Evolutionary conservation across 2,113 vertebrate species (phyloP).

Genomic region (Galemys pyrenaicus): DNA sequence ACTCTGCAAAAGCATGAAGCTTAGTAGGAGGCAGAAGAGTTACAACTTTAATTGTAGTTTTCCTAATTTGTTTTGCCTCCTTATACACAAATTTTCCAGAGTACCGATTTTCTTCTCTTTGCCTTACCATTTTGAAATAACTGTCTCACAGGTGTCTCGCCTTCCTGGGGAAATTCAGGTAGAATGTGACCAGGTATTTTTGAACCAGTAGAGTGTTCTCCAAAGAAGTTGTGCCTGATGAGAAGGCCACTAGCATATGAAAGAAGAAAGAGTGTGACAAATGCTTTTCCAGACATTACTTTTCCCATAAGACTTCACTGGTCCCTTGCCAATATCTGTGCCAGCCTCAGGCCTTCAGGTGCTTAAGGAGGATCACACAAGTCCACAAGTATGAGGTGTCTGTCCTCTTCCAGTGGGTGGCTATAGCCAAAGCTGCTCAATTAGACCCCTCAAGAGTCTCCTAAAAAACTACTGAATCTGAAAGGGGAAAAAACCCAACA

Average conservation of each 20-base stretch:
- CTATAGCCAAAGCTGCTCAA: slow-evolving; percentile 65
- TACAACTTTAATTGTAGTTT: neutral
- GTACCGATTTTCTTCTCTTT: neutral
- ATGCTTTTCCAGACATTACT: neutral
- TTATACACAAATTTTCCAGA: neutral
- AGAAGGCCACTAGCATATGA: neutral
- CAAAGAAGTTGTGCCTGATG: neutral
- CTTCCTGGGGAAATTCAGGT: neutral
- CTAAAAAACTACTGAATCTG: slow-evolving; percentile 61
- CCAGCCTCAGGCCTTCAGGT: neutral
- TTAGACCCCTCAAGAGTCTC: slow-evolving; percentile 39
- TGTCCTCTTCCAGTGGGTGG: neutral
- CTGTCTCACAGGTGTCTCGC: accelerated
- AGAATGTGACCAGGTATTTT: neutral
- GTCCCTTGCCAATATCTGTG: slow-evolving; percentile 42
- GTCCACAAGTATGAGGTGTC: neutral
- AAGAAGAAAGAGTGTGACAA: neutral
- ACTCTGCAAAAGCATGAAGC: neutral
- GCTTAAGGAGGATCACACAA: neutral
- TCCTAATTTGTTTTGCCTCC: neutral
- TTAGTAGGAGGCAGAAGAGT: neutral
- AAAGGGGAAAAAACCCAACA: neutral
- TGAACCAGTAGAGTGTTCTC: neutral
- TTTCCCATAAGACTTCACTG: slow-evolving; percentile 24
- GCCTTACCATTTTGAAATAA: neutral